These are phyloP conservation scores for Parotocinclus haroldoi DNA, from an alignment of 2,797 vertebrate species.

Conservation along the genomic window DNA sequence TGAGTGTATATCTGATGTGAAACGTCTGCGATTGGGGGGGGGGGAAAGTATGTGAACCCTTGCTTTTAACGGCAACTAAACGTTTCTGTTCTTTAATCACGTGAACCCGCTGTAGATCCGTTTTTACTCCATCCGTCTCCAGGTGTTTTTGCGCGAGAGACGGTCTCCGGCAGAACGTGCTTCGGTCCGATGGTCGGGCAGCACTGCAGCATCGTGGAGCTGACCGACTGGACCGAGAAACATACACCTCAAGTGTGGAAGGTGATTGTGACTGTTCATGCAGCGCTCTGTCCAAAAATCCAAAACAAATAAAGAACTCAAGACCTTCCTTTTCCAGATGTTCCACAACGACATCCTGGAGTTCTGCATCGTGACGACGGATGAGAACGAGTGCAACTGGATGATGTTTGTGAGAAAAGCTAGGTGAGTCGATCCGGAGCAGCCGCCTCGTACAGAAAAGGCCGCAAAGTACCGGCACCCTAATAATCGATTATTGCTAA, in stretches of 20 bases:
- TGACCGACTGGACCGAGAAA: slow-evolving; percentile 93
- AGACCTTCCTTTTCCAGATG: slow-evolving; percentile 68
- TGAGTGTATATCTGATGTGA: too few species aligned
- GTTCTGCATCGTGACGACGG: slow-evolving; percentile 85
- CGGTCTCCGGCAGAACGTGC: slow-evolving; percentile 89
- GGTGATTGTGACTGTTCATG: slow-evolving; percentile 62
- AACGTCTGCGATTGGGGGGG: too few species aligned
- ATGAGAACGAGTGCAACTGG: slow-evolving; percentile 98
- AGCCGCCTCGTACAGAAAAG: not conserved
- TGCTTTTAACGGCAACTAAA: too few species aligned
- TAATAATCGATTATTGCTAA: too few species aligned
- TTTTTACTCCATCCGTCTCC: slow-evolving; percentile 23
- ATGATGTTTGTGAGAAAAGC: slow-evolving; percentile 98
- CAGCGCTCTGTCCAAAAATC: not conserved
- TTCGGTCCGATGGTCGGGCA: slow-evolving; percentile 95
- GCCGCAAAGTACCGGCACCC: too few species aligned
- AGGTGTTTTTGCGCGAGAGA: slow-evolving; percentile 91
- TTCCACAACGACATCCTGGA: slow-evolving; percentile 89
- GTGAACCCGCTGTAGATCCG: too few species aligned
- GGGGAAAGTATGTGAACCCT: too few species aligned
- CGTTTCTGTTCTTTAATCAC: too few species aligned
- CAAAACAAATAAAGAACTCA: not conserved
- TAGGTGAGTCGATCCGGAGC: slow-evolving; percentile 68
- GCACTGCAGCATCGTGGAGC: slow-evolving; percentile 90
- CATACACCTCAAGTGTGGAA: slow-evolving; percentile 92